Percentiles rank a stretch among this genome's conserved stretches.
phyloP scores from a whole-genome alignment of 1,140 invertebrate species.

The Dolichoris vasculosae region DNA sequence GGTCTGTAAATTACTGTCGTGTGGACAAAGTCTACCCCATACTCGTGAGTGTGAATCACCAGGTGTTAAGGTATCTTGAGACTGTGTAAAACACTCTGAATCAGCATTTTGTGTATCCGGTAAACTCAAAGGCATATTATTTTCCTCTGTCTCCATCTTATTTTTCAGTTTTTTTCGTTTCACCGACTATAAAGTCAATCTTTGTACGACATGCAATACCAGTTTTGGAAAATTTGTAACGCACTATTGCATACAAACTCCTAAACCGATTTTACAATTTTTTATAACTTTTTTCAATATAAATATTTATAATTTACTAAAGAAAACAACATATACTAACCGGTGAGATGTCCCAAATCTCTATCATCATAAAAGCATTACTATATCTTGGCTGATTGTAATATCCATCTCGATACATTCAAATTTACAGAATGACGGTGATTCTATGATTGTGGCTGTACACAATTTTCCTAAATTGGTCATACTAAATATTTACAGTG shows the following conservation, averaged over 20 bases:
- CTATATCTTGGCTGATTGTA: not conserved
- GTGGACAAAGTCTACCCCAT: constrained; percentile 64
- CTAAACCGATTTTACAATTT: not conserved
- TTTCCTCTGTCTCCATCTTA: constrained; percentile 44
- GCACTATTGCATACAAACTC: not conserved
- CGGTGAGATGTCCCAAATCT: not conserved
- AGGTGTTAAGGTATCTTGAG: constrained; percentile 51
- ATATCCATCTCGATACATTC: not conserved
- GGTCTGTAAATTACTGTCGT: constrained; percentile 38
- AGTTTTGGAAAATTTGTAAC: not conserved
- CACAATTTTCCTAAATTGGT: not conserved
- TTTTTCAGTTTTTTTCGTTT: not conserved
- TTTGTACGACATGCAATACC: not conserved
- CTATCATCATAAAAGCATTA: not conserved
- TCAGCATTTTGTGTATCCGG: constrained; percentile 64
- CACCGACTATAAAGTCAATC: not conserved
- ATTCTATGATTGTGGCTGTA: not conserved
- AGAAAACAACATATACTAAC: not conserved
- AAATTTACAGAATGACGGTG: not conserved
- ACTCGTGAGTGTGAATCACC: not conserved
- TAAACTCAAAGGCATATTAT: constrained; percentile 51
- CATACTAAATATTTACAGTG: not conserved
- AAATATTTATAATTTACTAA: not conserved
- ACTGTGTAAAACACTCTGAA: constrained; percentile 55
- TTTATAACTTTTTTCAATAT: not conserved